Evolutionary conservation across 2,888 invertebrate species (phyloP), one percentile per base, ranked within the genome.

Genomic region (Drosophila fulvimacula): DNA sequence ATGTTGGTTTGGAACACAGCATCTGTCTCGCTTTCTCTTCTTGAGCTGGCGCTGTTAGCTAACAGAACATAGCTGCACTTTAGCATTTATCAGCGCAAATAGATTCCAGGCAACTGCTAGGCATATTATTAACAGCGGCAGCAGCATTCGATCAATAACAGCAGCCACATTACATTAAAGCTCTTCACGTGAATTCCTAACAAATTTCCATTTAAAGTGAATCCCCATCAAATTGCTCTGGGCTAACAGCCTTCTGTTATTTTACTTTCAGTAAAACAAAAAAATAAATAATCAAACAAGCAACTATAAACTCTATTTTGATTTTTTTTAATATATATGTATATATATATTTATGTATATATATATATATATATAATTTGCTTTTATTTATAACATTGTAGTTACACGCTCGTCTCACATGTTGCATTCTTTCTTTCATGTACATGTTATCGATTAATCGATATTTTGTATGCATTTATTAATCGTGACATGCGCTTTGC

Each of bases 361-460:
- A 44, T 11, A 53, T 60, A 44, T 11, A 60, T 51, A 44, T 59
- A 39, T 55, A 36, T 58, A 51, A 56, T 61, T 67, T 58, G 66
- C 60, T 64, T 73, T 73, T 72, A 66, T 80, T 73, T 66, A 79
- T 65, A 73, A 79, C 81, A 80, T 68, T 72, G 59, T 79, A 68
- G 76, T 76, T 80, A 66, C 55, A 48, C 62, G 69, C 73, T 72
- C 59, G 59, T 57, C 67, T 65, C 65, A 62, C 59, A 76, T 51
- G 56, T 57, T 59, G 63, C 76, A 61, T 75, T 53, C 42, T 36
- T 13, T 59, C 41, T 55, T 69, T 69, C 56, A 53, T 48, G 49
- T 56, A 69, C 52, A 38, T 51, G 41, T 67, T 55, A 52, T 52
- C 52, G 52, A 52, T 52, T 13, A 24, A 52, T 52, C 38, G 52